phyloP scores from a whole-genome alignment of 2,888 invertebrate species.

The Pecten maximus region DNA sequence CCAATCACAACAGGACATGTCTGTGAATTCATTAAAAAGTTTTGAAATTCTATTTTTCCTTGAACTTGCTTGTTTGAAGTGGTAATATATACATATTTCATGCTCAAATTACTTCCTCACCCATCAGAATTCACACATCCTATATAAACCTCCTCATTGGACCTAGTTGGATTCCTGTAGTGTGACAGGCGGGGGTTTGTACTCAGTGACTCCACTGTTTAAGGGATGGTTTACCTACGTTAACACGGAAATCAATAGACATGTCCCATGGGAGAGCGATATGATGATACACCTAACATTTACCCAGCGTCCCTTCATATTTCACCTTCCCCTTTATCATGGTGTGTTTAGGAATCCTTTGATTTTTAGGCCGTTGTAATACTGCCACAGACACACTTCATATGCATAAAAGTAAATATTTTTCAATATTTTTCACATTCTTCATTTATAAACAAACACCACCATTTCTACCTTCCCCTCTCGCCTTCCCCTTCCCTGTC shows the following conservation, averaged over 20 bases:
- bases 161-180: background rate
- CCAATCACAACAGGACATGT: slow-evolving; percentile 17
- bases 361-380: too few species aligned
- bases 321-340: too few species aligned
- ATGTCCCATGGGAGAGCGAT: background rate
- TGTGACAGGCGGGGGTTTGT: background rate
- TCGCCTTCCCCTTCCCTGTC: background rate
- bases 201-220: background rate
- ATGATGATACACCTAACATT: background rate
- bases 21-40: slow-evolving; percentile 23
- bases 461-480: too few species aligned
- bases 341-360: too few species aligned
- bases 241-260: background rate
- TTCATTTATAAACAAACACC: too few species aligned
- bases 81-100: background rate
- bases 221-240: slow-evolving; percentile 11
- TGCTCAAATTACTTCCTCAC: background rate
- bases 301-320: too few species aligned
- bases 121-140: background rate
- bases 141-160: background rate
- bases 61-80: slow-evolving; percentile 11
- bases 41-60: background rate
- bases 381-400: too few species aligned
- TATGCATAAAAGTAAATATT: too few species aligned
- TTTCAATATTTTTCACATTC: too few species aligned